Percentiles rank a stretch among this genome's conserved stretches.
Conservation (phyloP, 1,140 invertebrate species). For the Tetragnatha versicolor region DNA sequence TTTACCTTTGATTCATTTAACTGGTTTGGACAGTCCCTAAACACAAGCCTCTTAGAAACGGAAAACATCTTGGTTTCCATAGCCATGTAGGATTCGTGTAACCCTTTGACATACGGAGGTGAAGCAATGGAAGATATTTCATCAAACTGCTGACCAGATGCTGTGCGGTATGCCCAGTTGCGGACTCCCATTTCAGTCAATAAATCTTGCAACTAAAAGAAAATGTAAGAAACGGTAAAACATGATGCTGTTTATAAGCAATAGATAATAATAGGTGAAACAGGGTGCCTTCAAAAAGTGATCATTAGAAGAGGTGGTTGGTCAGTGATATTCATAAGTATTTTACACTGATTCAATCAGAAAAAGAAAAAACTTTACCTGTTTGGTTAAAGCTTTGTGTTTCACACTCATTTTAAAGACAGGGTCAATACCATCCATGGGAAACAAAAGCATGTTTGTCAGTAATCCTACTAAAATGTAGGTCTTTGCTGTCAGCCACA, state of each 20-base stretch:
- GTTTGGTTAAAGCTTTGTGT: too few species aligned
- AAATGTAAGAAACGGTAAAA: not conserved
- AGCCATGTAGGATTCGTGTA: not conserved
- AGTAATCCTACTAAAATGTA: conserved; percentile 40
- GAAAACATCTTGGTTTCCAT: too few species aligned
- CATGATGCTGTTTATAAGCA: too few species aligned
- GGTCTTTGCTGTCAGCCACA: not conserved
- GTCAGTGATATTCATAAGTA: too few species aligned
- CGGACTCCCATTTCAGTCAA: not conserved
- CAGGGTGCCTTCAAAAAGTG: too few species aligned
- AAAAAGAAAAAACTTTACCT: too few species aligned
- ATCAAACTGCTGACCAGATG: not conserved
- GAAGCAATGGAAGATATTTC: not conserved
- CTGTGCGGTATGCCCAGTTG: not conserved
- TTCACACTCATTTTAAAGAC: not conserved
- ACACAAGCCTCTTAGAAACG: too few species aligned
- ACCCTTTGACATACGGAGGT: conserved; percentile 6
- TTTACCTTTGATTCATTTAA: too few species aligned
- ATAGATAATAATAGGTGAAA: too few species aligned
- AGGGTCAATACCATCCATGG: conserved; percentile 33
- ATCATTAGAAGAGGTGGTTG: too few species aligned
- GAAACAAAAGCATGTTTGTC: conserved; percentile 10
- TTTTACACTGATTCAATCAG: too few species aligned
- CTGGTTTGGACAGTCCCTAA: too few species aligned
- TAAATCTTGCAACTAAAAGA: not conserved